phyloP scores from a whole-genome alignment of 2,113 vertebrate genomes.

The Promerops cafer region DNA sequence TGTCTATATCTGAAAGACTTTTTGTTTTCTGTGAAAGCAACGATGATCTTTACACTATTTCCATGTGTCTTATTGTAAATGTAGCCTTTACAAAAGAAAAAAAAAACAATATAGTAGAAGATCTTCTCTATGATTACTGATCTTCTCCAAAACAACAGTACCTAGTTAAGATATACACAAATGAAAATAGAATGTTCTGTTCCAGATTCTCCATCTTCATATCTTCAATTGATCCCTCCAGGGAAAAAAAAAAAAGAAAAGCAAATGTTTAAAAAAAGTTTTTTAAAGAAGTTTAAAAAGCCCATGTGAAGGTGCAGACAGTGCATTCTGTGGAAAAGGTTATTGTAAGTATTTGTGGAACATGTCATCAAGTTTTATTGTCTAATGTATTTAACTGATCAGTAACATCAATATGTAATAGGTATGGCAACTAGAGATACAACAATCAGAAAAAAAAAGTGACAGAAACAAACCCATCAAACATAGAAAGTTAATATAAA shows the following conservation, averaged over 20 bases:
- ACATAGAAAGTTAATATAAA: neutral
- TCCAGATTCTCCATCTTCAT: neutral
- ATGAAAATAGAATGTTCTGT: neutral
- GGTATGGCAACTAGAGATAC: neutral
- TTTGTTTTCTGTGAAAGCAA: neutral
- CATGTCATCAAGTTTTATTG: neutral
- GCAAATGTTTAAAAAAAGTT: fast-evolving
- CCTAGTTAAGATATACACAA: neutral
- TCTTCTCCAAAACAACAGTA: neutral
- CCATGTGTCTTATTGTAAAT: neutral
- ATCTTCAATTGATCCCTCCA: neutral
- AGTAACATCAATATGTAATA: neutral
- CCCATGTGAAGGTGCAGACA: neutral
- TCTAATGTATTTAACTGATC: neutral
- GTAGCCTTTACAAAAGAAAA: neutral
- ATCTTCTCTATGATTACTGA: neutral
- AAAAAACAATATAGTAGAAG: neutral
- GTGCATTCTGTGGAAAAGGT: neutral
- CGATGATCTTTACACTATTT: neutral
- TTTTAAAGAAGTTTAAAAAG: neutral
- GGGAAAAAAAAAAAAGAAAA: neutral
- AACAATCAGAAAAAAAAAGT: neutral
- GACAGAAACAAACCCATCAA: neutral
- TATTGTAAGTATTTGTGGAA: neutral
- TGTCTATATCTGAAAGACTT: neutral